A percentile compares a stretch with the other conserved stretches of the same genome.
phyloP scores from a whole-genome alignment of 2,888 invertebrate species.

The Himalopsyche kuldschensis region DNA sequence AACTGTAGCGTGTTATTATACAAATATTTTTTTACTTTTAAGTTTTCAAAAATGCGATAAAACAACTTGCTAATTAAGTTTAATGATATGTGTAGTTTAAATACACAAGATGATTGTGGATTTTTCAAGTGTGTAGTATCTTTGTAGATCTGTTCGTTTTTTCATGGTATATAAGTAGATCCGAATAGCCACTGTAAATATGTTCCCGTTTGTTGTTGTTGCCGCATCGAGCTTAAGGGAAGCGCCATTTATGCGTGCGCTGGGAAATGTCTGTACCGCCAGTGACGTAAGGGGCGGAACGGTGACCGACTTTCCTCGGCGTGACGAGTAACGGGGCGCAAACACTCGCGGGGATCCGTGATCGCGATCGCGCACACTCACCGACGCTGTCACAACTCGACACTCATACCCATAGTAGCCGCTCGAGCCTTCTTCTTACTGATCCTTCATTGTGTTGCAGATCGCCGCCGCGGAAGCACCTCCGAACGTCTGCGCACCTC shows the following conservation, averaged over 20 bases:
- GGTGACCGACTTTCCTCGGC: conserved; percentile 19
- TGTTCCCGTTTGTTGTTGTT: too few species aligned
- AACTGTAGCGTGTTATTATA: too few species aligned
- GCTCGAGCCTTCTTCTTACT: conserved; percentile 23
- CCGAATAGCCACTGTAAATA: too few species aligned
- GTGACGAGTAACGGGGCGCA: conserved; percentile 42
- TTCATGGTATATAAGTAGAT: too few species aligned
- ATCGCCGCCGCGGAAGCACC: conserved; percentile 36
- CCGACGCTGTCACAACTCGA: conserved; percentile 2
- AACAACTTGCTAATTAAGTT: too few species aligned
- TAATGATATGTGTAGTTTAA: too few species aligned
- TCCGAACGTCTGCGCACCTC: neutral
- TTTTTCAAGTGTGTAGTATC: too few species aligned
- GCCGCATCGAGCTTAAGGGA: neutral
- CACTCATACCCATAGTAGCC: conserved; percentile 40
- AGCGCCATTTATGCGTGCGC: neutral
- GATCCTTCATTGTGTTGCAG: conserved; percentile 39
- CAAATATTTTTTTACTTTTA: too few species aligned
- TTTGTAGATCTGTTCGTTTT: too few species aligned
- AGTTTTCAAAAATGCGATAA: too few species aligned
- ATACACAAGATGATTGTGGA: too few species aligned
- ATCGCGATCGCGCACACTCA: conserved; percentile 19
- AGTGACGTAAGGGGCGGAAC: neutral
- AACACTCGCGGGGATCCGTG: conserved; percentile 27
- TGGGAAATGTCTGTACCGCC: neutral